Evolutionary conservation across 2,888 invertebrate species (phyloP).

Genomic region (Harmothoe impar): DNA sequence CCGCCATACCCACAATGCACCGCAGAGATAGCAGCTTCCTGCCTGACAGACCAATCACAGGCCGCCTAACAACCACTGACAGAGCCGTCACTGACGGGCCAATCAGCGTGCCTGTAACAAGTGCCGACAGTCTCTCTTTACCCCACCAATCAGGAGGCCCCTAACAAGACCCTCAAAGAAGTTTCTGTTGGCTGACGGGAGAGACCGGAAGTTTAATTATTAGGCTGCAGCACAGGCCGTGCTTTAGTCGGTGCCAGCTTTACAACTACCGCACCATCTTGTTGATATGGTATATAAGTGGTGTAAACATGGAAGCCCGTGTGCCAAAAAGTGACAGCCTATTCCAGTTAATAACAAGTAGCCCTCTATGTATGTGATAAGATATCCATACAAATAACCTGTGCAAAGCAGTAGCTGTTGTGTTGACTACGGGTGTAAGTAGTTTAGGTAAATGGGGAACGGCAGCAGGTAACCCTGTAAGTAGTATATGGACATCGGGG

Average conservation of each 20-base stretch:
- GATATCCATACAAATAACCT: too few species aligned
- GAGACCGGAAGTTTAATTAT: too few species aligned
- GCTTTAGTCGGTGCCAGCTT: not conserved
- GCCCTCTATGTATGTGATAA: too few species aligned
- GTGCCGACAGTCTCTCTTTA: not conserved
- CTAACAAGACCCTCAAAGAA: too few species aligned
- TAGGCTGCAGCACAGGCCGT: too few species aligned
- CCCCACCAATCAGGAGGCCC: not conserved
- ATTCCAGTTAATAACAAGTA: too few species aligned
- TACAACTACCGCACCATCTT: too few species aligned
- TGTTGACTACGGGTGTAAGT: constrained; percentile 13
- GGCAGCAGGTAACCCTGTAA: not conserved
- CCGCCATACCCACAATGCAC: not conserved
- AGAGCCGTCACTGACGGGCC: not conserved
- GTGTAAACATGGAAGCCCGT: too few species aligned
- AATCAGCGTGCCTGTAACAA: constrained; percentile 32
- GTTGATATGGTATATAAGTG: too few species aligned
- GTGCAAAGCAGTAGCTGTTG: too few species aligned
- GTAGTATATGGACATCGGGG: constrained; percentile 23
- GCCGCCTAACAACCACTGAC: not conserved
- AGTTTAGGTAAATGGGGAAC: not conserved
- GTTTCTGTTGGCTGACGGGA: too few species aligned
- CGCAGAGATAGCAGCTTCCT: constrained; percentile 2
- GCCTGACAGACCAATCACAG: not conserved
- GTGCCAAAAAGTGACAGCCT: too few species aligned